Evolutionary conservation across 2,797 vertebrate genomes (phyloP).

Genomic region (Melanotaenia pygmaea): DNA sequence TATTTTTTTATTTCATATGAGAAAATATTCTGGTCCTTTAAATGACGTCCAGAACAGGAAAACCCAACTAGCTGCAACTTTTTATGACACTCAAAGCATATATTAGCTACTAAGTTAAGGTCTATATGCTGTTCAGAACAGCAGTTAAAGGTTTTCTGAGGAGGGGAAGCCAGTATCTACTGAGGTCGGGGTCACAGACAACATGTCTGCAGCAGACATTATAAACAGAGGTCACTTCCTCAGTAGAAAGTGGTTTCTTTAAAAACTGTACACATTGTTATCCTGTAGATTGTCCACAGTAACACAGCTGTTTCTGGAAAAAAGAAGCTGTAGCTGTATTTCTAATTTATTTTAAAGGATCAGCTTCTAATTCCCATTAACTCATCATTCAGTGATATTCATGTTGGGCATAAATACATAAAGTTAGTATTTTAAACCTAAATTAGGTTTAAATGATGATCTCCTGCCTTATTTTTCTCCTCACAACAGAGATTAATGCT

Average conservation of each 20-base stretch:
- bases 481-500: no score
- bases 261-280: not conserved
- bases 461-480: no score
- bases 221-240: not conserved
- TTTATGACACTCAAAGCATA: not conserved
- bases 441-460: no score
- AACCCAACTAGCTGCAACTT: not conserved
- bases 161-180: conserved; percentile 3
- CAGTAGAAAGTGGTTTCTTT: conserved; percentile 1
- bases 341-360: not conserved
- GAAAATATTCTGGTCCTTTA: not conserved
- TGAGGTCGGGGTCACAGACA: not conserved
- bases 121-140: not conserved
- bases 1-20: not conserved
- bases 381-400: not conserved
- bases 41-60: not conserved
- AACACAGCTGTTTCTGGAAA: not conserved
- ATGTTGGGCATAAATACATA: not conserved
- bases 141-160: conserved; percentile 6
- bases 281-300: conserved; percentile 1
- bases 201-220: not conserved
- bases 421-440: no score
- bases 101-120: not conserved
- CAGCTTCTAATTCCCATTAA: not conserved
- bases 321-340: not conserved